phyloP scores from a whole-genome alignment of 2,113 vertebrate genomes.

The Noctilio leporinus region DNA sequence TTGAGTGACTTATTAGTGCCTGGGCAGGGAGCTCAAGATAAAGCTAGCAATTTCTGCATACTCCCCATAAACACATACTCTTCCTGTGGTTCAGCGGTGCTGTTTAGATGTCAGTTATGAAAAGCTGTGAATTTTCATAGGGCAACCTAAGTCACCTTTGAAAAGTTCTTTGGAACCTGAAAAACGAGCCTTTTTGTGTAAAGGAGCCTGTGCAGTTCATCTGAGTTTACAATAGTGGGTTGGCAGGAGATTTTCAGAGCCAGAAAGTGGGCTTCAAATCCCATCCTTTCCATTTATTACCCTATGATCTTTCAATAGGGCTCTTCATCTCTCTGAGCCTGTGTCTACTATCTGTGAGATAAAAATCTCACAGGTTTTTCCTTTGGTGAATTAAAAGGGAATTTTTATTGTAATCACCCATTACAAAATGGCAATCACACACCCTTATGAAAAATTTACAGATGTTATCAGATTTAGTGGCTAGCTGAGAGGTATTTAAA shows the following conservation, averaged over 20 bases:
- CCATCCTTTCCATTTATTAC: neutral
- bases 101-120: neutral
- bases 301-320: neutral
- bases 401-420: constrained; percentile 34
- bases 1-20: neutral
- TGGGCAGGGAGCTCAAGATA: neutral
- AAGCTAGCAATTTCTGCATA: neutral
- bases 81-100: neutral
- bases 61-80: neutral
- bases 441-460: constrained; percentile 36
- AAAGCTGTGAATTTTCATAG: neutral
- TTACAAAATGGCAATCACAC: constrained; percentile 34
- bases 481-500: neutral
- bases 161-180: neutral
- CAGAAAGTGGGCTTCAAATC: neutral
- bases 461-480: constrained; percentile 43
- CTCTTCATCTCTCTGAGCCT: neutral
- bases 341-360: neutral
- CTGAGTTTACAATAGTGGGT: neutral
- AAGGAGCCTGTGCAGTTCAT: neutral
- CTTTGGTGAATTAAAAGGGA: constrained; percentile 30
- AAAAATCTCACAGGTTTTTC: neutral
- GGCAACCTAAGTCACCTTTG: neutral
- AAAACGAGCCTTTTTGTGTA: neutral
- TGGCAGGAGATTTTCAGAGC: neutral